phyloP scores from a whole-genome alignment of 2,113 vertebrate species.

The Leptocoma aspasia region DNA sequence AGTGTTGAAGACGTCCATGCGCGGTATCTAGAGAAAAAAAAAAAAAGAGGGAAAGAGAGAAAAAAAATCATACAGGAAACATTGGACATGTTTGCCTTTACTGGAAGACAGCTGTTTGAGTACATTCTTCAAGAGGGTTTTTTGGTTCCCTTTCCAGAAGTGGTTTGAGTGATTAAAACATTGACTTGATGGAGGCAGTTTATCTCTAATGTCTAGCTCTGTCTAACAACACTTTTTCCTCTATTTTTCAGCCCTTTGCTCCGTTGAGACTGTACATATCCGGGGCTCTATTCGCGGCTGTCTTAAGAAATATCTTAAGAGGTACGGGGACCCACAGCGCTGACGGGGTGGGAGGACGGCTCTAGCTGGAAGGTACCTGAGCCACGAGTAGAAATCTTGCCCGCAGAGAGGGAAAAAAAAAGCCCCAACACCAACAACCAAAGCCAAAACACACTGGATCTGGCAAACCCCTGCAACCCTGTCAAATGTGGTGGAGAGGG shows the following conservation, averaged over 20 bases:
- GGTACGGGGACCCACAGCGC: neutral
- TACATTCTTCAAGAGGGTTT: conserved; percentile 12
- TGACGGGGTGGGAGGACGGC: neutral
- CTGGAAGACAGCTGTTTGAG: conserved; percentile 57
- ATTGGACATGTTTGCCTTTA: conserved; percentile 57
- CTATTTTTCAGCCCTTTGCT: neutral
- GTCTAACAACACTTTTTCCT: neutral
- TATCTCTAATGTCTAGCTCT: conserved; percentile 21
- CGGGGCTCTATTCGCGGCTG: neutral
- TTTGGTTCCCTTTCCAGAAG: conserved; percentile 51
- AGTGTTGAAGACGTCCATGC: neutral
- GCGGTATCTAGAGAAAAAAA: neutral
- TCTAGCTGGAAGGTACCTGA: neutral
- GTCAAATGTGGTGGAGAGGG: neutral
- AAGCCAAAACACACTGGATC: neutral
- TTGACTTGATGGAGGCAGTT: conserved; percentile 21
- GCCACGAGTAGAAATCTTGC: neutral
- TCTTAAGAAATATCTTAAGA: neutral
- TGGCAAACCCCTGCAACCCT: neutral
- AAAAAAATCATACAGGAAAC: conserved; percentile 35
- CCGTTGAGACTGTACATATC: neutral
- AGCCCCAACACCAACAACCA: too few species aligned
- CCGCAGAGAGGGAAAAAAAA: neutral
- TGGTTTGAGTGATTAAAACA: conserved; percentile 45
- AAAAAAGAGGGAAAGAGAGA: neutral